Evolutionary conservation across 2,888 invertebrate species (phyloP), one percentile per base, ranked within the genome.

Genomic region (Hydroisotoma schaefferi): DNA sequence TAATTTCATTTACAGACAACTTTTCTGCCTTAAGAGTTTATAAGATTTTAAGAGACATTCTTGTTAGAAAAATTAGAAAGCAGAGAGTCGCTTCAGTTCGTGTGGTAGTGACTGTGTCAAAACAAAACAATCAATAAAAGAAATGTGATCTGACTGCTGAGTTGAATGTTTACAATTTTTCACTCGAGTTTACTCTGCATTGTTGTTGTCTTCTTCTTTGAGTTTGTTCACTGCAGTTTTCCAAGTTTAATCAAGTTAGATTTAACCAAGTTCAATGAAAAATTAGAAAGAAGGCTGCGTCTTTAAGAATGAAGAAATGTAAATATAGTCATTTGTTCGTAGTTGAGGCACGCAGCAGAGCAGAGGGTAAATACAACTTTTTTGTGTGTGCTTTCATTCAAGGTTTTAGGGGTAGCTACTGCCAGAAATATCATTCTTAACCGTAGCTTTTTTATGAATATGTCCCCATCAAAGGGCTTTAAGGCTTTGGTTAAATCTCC

Each of bases 91-190:
- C 52, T 37, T 52, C 29, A n/a, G n/a, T n/a, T n/a, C n/a, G n/a
- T n/a, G n/a, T n/a, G n/a, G n/a, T n/a, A n/a, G n/a, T 52, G 52
- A 52, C 52, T 29, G 52, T 52, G 52, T 52, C 52, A 52, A 29
- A 52, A 52, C 52, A 52, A 52, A 52, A 52, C 37, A 52, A 52
- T 52, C 52, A 52, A 52, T 52, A 37, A 37, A 20, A 37, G 8
- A 37, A 52, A 52, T 52, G 52, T 52, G 52, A 52, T 52, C 52
- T 52, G 52, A 22, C 23, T 52, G 37, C 23, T 52, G 22, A 52
- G 20, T 33, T 5, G 20, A 49, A n/a, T 10, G 8, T 8, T 33
- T 33, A 15, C 8, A 33, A 8, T 33, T 33, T 33, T 33, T 33
- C 15, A 15, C 8, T 8, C 8, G 33, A 15, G 8, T 33, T 33